Base-by-base conservation (phyloP, 2,888 invertebrate genomes). In the Hermaeophaga mercurialis region DNA sequence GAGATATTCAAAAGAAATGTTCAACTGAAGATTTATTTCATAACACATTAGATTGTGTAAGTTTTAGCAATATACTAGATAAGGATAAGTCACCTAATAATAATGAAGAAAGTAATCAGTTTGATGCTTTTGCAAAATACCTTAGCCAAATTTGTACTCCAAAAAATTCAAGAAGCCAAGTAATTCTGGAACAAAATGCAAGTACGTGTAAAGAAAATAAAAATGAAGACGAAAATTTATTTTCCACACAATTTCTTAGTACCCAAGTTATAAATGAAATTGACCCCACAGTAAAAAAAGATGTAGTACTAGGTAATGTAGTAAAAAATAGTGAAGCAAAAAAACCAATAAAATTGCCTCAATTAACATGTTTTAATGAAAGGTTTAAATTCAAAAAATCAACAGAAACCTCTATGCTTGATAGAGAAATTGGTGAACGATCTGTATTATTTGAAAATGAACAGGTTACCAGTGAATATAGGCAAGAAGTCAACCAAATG, bases 401-500 rank as follows among this genome's bases (percentile, higher is more conserved):
- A 15, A 39, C 34, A 7, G 57, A 53, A 38, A 45, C 49, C 31
- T 50, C 18, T 33, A 31, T 17, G 14, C 26, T 58, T 15, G 50
- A 58, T 22, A 54, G 57, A 55, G 48, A 54, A 47, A 61, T 62
- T 47, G 52, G 53, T 3, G 66, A 68, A 26, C 61, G 60, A 45
- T 61, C 65, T 12, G 38, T 54, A n/a, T 47, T 68, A 12, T 66
- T 67, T 54, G 60, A 64, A 41, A 60, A 67, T 59, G 61, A 67
- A 33, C 39, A 59, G 39, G 58, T 65, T 8, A 69, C 67, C 3
- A 52, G 18, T 12, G 54, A 62, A 15, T 70, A 75, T 77, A 60
- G 77, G 74, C 65, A 75, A 75, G 67, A 80, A 77, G 69, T 78
- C 2, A 70, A 73, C 11, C 55, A 66, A 6, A 61, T 74, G 39